Conservation (phyloP, 2,797 vertebrate genomes). For the Meda fulgida region DNA sequence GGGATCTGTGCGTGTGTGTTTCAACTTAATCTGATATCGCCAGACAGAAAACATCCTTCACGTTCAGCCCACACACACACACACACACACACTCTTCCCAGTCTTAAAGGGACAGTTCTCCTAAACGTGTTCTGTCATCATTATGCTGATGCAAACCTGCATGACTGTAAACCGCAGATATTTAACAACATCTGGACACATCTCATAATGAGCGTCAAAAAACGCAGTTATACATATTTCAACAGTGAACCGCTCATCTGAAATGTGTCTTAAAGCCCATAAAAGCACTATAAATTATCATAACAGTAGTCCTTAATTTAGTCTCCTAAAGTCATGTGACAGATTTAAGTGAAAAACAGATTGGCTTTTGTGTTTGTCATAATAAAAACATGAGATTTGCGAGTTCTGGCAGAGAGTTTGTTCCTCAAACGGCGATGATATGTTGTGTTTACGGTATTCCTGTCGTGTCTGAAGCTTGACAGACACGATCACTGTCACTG, state of each 20-base stretch:
- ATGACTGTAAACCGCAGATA: too few species aligned
- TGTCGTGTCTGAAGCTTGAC: neutral
- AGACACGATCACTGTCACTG: neutral
- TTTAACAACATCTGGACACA: too few species aligned
- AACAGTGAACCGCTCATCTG: too few species aligned
- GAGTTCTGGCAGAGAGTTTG: too few species aligned
- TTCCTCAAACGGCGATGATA: too few species aligned
- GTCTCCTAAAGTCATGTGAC: neutral
- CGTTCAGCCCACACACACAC: neutral
- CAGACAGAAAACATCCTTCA: conserved; percentile 4
- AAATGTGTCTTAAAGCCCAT: neutral
- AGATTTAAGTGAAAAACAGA: neutral
- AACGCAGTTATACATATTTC: too few species aligned
- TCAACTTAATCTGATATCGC: neutral
- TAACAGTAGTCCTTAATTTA: neutral
- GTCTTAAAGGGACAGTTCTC: neutral
- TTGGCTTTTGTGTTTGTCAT: too few species aligned
- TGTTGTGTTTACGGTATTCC: neutral
- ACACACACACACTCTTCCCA: neutral
- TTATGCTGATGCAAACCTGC: too few species aligned
- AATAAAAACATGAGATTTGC: too few species aligned
- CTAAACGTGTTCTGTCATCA: neutral
- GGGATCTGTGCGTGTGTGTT: neutral
- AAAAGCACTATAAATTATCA: neutral
- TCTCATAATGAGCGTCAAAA: neutral